A percentile compares a stretch with the other conserved stretches of the same genome.
Evolutionary conservation across 2,113 vertebrate species (phyloP).

Genomic region (Mesitornis unicolor): DNA sequence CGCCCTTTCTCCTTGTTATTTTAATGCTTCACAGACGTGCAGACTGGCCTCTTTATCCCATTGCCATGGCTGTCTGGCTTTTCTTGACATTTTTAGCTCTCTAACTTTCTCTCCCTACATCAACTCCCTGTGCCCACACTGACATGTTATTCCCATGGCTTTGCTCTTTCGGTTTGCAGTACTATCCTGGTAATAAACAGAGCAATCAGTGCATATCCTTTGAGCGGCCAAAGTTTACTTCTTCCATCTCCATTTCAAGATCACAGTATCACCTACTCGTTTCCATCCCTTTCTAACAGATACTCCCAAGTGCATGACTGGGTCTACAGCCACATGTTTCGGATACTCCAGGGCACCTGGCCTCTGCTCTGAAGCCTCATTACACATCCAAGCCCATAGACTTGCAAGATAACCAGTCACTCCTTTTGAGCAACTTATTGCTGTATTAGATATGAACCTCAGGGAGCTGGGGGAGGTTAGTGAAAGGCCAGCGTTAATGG

Average conservation of each 20-base stretch:
- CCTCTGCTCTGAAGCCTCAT: slow-evolving; percentile 10
- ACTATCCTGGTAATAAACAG: slow-evolving; percentile 12
- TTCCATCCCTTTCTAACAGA: not conserved
- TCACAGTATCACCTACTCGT: accelerated
- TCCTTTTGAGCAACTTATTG: slow-evolving; percentile 30
- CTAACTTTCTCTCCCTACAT: not conserved
- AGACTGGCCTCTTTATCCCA: slow-evolving; percentile 40
- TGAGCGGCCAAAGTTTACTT: not conserved
- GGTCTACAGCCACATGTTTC: not conserved
- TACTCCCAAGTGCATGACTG: not conserved
- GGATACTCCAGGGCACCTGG: not conserved
- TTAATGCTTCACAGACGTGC: slow-evolving; percentile 35
- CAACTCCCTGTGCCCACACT: not conserved
- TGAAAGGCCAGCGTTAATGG: slow-evolving; percentile 56
- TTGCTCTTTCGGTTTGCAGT: not conserved
- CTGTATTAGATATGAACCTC: slow-evolving; percentile 27
- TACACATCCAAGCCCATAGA: not conserved
- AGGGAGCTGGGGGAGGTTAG: slow-evolving; percentile 14
- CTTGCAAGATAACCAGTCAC: slow-evolving; percentile 5
- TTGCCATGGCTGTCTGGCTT: slow-evolving; percentile 19
- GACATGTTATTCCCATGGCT: not conserved
- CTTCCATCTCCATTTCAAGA: not conserved
- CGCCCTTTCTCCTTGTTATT: not conserved
- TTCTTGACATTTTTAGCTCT: slow-evolving; percentile 14
- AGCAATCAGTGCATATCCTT: not conserved